Base-by-base conservation (phyloP, 2,888 invertebrate species). In the Holacanthella duospinosa region DNA sequence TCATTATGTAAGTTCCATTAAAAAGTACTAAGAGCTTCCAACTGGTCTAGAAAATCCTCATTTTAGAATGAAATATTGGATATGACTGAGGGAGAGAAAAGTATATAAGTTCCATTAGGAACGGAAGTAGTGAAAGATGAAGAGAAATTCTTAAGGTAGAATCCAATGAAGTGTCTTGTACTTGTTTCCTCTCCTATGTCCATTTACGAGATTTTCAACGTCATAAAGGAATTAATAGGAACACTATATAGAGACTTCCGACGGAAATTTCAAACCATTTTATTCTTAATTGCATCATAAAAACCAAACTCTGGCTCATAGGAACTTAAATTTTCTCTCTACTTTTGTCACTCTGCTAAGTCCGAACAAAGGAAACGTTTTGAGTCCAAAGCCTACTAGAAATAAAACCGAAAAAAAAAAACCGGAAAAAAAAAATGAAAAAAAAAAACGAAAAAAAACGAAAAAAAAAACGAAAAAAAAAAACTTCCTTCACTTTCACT, bases 121-220 rank as follows among this genome's bases (percentile, higher is more conserved):
- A n/a, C n/a, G n/a, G n/a, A n/a, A n/a, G n/a, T n/a, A n/a, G 54
- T 56, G 27, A 44, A 60, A 48, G 53, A 58, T 48, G 58, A 43
- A 55, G 28, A 29, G 9, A 21, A 21, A 36, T 36, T 36, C 36
- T 36, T 6, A 36, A 36, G n/a, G n/a, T n/a, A n/a, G n/a, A n/a
- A n/a, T n/a, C n/a, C n/a, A n/a, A n/a, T n/a, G n/a, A n/a, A n/a
- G n/a, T n/a, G n/a, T n/a, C n/a, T n/a, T 36, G 36, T 36, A 16
- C 36, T 16, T 16, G 12, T 48, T 48, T 48, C 21, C 48, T 48
- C 36, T 36, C 36, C 16, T n/a, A 48, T 48, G 48, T 21, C 19
- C 21, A 48, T 48, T 48, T 48, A 48, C n/a, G 48, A 48, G 48
- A 4, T 48, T 48, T 21, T 21, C 48, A 48, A 48, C 16, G 48